Conservation (phyloP, 2,797 vertebrate genomes). For the Cirrhinus molitorella region DNA sequence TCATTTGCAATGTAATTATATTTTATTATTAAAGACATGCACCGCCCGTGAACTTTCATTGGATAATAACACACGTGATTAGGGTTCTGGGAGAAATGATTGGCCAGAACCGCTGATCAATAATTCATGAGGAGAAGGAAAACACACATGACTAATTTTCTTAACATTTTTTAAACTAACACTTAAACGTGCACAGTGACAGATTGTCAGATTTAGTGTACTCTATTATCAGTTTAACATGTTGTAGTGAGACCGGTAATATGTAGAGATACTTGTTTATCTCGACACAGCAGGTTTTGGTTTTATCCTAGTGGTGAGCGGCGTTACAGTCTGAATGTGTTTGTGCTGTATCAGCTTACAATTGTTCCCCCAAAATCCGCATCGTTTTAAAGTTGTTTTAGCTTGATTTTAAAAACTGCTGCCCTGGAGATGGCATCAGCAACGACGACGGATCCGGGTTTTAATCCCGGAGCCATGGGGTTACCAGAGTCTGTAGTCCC, state of each 20-base stretch:
- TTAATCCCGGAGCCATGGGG: conserved; percentile 70
- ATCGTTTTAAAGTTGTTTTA: conserved; percentile 41
- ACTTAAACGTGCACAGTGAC: background rate
- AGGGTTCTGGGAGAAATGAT: background rate
- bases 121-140: conserved; percentile 39
- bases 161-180: background rate
- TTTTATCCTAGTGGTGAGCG: conserved; percentile 39
- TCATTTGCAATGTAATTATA: conserved; percentile 2
- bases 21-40: background rate
- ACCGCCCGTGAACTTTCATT: conserved; percentile 12
- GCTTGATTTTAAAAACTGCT: background rate
- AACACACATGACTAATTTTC: conserved; percentile 38
- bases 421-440: conserved; percentile 81
- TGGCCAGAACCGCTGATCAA: conserved; percentile 4
- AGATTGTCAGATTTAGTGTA: background rate
- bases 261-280: conserved; percentile 24
- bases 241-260: background rate
- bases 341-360: conserved; percentile 52
- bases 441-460: conserved; percentile 78
- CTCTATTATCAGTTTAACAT: background rate
- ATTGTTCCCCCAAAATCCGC: conserved; percentile 7
- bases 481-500: conserved; percentile 83
- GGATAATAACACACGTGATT: background rate
- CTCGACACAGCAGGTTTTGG: conserved; percentile 23
- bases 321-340: conserved; percentile 22